Base-by-base conservation (phyloP, 2,113 vertebrate genomes). In the Megaceryle torquata region DNA sequence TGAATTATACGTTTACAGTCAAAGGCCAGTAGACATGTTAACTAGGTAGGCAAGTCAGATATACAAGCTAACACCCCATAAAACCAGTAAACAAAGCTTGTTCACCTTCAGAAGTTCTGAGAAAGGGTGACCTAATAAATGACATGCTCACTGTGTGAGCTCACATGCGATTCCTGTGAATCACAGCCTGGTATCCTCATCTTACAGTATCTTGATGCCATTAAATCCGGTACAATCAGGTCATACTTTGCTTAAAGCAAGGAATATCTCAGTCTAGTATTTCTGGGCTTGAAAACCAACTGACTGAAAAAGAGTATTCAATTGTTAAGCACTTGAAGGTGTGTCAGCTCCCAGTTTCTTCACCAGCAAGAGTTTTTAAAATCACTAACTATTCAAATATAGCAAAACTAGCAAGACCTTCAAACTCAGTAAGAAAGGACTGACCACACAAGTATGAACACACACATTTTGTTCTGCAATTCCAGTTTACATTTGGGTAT, bases 301-400 rank as follows among this genome's bases (percentile, higher is more conserved):
- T 61, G 19, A 68, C 22, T 3, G 0, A 83, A 74, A 37, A n/a
- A 81, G 13, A 0, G 0, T 19, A 57, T 50, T 44, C 50, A 26
- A 4, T 28, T 54, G 25, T 20, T 86, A 9, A 39, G 28, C 17
- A 15, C 46, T 59, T 65, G 9, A 15, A 54, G 19, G 16, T 29
- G 5, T 29, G 17, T 33, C 65, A 88, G 25, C n/a, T 91, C 26
- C 33, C 29, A 57, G 51, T 9, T 10, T 21, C 64, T 76, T 74
- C 14, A 86, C 28, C 37, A 76, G 41, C 20, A 82, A 6, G 59
- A 4, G 6, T 19, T 24, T 75, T 74, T 54, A 83, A 83, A 83
- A 74, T 5, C 2, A 57, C 37, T 76, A 41, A 16, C 20, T 39
- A 25, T 7, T 37, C 1, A 80, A 79, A 63, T 41, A 19, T 0